A percentile compares a stretch with the other conserved stretches of the same genome.
Evolutionary conservation across 2,797 vertebrate species (phyloP).

Genomic region (Notamacropus eugenii): DNA sequence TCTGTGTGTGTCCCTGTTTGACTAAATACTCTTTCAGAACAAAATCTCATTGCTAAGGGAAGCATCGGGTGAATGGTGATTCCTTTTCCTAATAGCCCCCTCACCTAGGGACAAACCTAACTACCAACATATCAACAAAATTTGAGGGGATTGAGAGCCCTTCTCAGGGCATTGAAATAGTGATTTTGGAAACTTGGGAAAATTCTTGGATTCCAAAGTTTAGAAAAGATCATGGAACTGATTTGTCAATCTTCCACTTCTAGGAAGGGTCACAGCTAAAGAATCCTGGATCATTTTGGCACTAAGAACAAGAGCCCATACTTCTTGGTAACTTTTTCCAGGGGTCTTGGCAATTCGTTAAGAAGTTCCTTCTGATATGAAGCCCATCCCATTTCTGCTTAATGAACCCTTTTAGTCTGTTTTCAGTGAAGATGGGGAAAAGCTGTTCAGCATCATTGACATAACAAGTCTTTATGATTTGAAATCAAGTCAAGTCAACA

Average conservation of each 20-base stretch:
- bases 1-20: not conserved
- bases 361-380: not conserved
- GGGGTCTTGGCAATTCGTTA: not conserved
- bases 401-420: not conserved
- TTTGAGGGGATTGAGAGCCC: not conserved
- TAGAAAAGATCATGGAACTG: not conserved
- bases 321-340: constrained; percentile 16
- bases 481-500: not conserved
- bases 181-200: not conserved
- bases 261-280: not conserved
- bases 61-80: not conserved
- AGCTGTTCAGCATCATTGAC: not conserved
- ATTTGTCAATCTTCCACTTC: not conserved
- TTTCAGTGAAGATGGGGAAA: not conserved
- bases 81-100: constrained; percentile 10
- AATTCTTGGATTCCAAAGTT: not conserved
- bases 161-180: not conserved
- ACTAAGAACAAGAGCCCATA: not conserved
- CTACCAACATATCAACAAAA: not conserved
- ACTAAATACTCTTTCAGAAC: constrained; percentile 49
- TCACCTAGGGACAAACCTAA: not conserved
- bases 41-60: not conserved
- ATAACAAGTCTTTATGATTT: not conserved
- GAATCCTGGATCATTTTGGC: not conserved
- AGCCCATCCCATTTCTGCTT: not conserved